These are phyloP conservation scores for Polypedilum pembai DNA, from an alignment of 1,140 invertebrate genomes.

Conservation along the genomic window DNA sequence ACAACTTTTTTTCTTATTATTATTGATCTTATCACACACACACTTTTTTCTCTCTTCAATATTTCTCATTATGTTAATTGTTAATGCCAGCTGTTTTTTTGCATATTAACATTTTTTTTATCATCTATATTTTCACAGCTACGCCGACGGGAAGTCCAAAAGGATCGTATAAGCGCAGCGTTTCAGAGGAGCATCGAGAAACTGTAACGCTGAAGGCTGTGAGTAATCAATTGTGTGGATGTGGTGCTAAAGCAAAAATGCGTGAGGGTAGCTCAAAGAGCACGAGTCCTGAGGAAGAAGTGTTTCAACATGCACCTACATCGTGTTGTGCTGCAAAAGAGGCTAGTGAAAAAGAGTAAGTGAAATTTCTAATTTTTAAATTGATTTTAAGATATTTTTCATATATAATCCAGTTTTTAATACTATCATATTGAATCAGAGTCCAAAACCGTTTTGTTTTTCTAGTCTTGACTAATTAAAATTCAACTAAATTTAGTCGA, in stretches of 20 bases:
- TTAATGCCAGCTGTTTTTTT: background rate
- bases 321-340: background rate
- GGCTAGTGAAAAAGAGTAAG: slow-evolving; percentile 20
- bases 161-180: slow-evolving; percentile 6
- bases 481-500: too few relatives aligned
- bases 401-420: too few relatives aligned
- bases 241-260: slow-evolving; percentile 2
- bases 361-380: too few relatives aligned
- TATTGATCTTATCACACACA: background rate
- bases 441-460: too few relatives aligned
- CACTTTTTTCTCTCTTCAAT: background rate
- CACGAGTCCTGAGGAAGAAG: background rate
- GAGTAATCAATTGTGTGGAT: background rate
- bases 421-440: too few relatives aligned
- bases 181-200: slow-evolving; percentile 10
- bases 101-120: background rate
- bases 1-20: background rate
- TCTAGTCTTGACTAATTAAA: too few relatives aligned
- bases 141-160: slow-evolving; percentile 17
- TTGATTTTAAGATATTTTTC: too few relatives aligned
- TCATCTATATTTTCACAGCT: background rate
- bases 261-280: background rate
- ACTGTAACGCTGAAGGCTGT: background rate
- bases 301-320: slow-evolving; percentile 1
- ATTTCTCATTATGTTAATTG: background rate